Evolutionary conservation across 2,888 invertebrate genomes (phyloP).

Genomic region (Dermolepida albohirtum): DNA sequence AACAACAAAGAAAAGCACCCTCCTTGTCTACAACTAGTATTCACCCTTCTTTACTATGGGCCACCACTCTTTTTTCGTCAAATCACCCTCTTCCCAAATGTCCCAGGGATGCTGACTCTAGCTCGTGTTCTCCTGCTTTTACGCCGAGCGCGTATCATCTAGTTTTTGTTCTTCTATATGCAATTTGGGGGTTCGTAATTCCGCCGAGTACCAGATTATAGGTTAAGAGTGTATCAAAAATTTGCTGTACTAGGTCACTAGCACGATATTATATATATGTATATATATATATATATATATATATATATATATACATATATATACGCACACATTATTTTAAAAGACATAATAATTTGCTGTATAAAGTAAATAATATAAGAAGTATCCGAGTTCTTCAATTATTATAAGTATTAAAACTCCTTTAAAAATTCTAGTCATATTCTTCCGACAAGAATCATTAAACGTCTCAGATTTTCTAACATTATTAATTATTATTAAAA

Average conservation of each 20-base stretch:
- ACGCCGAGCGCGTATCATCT: constrained; percentile 40
- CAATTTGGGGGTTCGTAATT: constrained; percentile 34
- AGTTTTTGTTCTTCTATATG: constrained; percentile 38
- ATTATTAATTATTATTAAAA: too few relatives aligned
- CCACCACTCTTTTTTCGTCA: constrained; percentile 52
- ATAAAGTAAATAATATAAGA: too few relatives aligned
- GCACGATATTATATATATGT: constrained; percentile 22
- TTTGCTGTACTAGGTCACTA: constrained; percentile 46
- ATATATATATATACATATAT: too few relatives aligned
- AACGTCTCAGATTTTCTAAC: too few relatives aligned
- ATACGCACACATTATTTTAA: too few relatives aligned
- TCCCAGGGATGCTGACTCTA: constrained; percentile 40
- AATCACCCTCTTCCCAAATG: constrained; percentile 45
- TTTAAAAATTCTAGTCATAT: too few relatives aligned
- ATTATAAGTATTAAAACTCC: too few relatives aligned
- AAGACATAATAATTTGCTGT: too few relatives aligned
- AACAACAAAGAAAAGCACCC: constrained; percentile 64
- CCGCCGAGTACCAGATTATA: constrained; percentile 36
- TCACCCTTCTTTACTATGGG: constrained; percentile 54
- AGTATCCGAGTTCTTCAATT: too few relatives aligned
- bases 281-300: too few relatives aligned
- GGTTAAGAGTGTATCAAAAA: constrained; percentile 43
- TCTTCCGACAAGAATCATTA: too few relatives aligned
- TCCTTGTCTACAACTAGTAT: constrained; percentile 55
- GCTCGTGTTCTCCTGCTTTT: constrained; percentile 43